Percentiles rank a stretch among this genome's conserved stretches.
These are phyloP conservation scores for Euplagia quadripunctaria DNA, from an alignment of 2,888 invertebrate species.

Conservation along the genomic window DNA sequence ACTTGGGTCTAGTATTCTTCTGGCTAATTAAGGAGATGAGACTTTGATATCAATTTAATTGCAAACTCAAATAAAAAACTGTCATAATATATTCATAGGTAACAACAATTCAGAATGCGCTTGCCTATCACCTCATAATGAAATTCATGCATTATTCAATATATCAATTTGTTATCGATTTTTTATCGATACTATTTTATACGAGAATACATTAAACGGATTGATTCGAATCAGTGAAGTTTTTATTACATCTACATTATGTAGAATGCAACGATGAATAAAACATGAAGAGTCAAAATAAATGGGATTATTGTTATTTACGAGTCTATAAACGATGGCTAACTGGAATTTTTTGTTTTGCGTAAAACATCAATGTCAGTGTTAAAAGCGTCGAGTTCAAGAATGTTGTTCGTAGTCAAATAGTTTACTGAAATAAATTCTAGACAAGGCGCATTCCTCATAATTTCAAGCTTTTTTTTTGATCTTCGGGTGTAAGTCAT, in stretches of 20 bases:
- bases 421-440: constrained; percentile 12
- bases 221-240: constrained; percentile 24
- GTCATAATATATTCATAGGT: neutral
- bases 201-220: constrained; percentile 30
- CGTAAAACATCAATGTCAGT: constrained; percentile 22
- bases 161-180: constrained; percentile 12
- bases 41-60: neutral
- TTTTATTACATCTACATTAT: constrained; percentile 32
- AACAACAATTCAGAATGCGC: neutral
- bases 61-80: no score
- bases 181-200: constrained; percentile 32
- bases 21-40: neutral
- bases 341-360: constrained; percentile 32
- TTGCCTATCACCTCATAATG: neutral
- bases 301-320: constrained; percentile 37
- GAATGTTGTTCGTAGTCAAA: constrained; percentile 10
- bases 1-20: no score
- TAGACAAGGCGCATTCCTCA: neutral
- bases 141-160: neutral
- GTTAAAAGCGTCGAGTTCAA: neutral
- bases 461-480: neutral
- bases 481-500: neutral
- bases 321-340: constrained; percentile 12
- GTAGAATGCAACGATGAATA: constrained; percentile 31
- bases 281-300: constrained; percentile 22